Base-by-base conservation (phyloP, 1,140 invertebrate species). In the Drosophila mauritiana region DNA sequence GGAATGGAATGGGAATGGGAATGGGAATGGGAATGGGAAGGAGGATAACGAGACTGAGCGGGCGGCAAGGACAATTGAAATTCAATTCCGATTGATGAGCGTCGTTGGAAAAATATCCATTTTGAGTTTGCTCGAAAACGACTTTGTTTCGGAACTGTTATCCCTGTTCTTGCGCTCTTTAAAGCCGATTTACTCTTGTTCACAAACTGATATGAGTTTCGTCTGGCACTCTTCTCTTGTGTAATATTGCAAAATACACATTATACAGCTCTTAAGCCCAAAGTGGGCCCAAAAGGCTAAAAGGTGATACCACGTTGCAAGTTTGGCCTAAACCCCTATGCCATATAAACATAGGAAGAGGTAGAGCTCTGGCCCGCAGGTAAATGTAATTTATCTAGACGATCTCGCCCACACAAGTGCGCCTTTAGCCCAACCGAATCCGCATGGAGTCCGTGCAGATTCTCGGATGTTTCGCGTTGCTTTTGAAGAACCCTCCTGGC, bases 61-160 rank as follows among this genome's bases (percentile, higher is more conserved):
- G 48, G 10, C 8, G 62, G 34, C 22, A 42, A 39, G 36, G 34
- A 34, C 67, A 69, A 70, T 69, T 69, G 67, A 70, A 70, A 70
- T 70, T 70, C 67, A 36, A 69, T 55, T 70, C 67, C 63, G 67
- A 69, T 70, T 69, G 63, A 69, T 69, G 51, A 69, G 65, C 51
- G 22, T 34, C 12, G 12, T 25, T 12, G 25, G 49, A 39, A 48
- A 54, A 31, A 17, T 22, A 68, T 68, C 63, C 40, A 13, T 27
- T 39, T 39, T 48, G 51, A 46, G 62, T 31, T 37, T 46, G 43
- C 40, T 37, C 15, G 17, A 62, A 57, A 62, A 42, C 17, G 20
- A 57, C 51, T 56, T 56, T 11, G 56, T 13, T 20, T 57, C 22
- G 8, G 2, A 40, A 57, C 57, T 73, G 42, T 8, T 15, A 22